Evolutionary conservation across 92 coral and sea anemone species (phyloP), one percentile per base, ranked within the genome.

Genomic region (Heteractis magnifica): DNA sequence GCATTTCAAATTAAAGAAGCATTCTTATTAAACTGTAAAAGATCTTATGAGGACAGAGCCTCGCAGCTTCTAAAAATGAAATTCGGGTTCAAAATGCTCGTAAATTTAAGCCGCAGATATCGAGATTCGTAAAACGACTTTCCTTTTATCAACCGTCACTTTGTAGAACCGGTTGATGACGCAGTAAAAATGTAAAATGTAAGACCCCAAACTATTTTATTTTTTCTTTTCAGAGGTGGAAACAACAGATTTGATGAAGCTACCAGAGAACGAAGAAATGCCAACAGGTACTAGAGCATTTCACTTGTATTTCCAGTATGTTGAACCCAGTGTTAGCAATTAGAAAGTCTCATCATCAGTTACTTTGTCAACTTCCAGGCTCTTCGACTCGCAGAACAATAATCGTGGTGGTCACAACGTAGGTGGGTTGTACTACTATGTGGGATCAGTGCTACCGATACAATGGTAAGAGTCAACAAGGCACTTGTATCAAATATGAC

Each of bases 141-240:
- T 34, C 44, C 44, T 2, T 34, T 34, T 34, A 34, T 34, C 44
- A 34, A 34, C 44, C 44, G 44, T 34, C 44, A 34, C 0, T 34
- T 34, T 34, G 44, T 34, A 34, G 44, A 34, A 34, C 44, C 44
- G 44, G 44, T 34, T 34, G 44, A 34, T 34, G 2, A 34, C 44
- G 44, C 44, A 2, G 44, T 34, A 34, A 2, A 34, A 2, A 34
- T 34, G 44, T 34, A 34, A 34, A 34, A 34, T 34, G 44, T 34
- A 34, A 34, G 7, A 62, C 26, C 6, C 12, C 26, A 3, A 26
- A 9, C 48, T 70, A 8, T 13, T 72, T 49, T 79, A 26, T 26
- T 51, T 14, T 7, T 15, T 51, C 52, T 60, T 56, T 86, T 14
- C 49, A 96, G 99, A 82, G 99, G 99, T 53, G 65, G 90, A 11